Conservation (phyloP, 2,888 invertebrate genomes). For the Boloria selene region DNA sequence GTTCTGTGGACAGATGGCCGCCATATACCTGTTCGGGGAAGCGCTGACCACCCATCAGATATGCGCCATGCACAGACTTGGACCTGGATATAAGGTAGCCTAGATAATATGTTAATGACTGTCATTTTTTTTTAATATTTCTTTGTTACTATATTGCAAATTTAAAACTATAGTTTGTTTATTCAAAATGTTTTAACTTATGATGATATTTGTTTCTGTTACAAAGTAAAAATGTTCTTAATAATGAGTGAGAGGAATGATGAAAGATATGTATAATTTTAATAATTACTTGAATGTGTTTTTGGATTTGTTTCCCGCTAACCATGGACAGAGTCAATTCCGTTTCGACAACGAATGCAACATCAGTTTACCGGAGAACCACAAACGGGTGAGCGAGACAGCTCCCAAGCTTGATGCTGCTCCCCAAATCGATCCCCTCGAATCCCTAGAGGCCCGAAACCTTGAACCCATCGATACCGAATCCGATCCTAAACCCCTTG, state of each 20-base stretch:
- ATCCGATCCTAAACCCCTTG: constrained; percentile 45
- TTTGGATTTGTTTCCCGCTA: constrained; percentile 38
- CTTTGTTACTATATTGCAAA: not conserved
- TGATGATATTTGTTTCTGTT: no score
- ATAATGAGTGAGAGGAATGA: not conserved
- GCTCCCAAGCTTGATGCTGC: constrained; percentile 71
- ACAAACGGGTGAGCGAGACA: constrained; percentile 96
- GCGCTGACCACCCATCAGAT: constrained; percentile 98
- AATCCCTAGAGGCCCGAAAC: constrained; percentile 47
- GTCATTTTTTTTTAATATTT: not conserved
- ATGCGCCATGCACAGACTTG: constrained; percentile 98
- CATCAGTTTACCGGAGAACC: constrained; percentile 98
- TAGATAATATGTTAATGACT: not conserved
- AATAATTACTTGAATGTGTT: constrained; percentile 4
- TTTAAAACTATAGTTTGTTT: not conserved
- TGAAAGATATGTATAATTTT: not conserved
- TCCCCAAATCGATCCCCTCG: constrained; percentile 46
- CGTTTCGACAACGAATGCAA: constrained; percentile 99
- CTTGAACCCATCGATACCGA: constrained; percentile 45
- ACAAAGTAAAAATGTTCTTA: not conserved
- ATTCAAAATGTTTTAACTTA: no score
- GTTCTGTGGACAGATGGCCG: constrained; percentile 99
- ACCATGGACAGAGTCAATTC: constrained; percentile 94
- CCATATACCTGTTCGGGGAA: constrained; percentile 99
- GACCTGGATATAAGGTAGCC: constrained; percentile 98